These are phyloP conservation scores for Craniophora ligustri DNA, from an alignment of 2,888 invertebrate species.

Conservation along the genomic window DNA sequence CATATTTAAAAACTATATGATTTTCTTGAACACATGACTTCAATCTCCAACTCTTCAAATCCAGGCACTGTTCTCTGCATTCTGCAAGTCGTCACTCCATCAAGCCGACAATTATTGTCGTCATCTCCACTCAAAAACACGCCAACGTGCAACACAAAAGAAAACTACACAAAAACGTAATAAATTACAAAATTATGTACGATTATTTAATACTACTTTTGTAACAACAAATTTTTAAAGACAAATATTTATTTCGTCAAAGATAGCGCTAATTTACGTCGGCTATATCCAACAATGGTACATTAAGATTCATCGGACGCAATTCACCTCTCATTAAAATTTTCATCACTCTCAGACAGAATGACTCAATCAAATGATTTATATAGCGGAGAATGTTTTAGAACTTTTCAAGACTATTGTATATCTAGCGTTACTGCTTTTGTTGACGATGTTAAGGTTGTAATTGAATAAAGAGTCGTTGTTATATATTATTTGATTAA, in stretches of 20 bases:
- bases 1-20: too few species aligned
- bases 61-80: too few species aligned
- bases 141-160: too few species aligned
- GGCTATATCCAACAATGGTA: constrained; percentile 50
- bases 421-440: constrained; percentile 23
- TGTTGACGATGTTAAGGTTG: constrained; percentile 38
- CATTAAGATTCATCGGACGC: constrained; percentile 54
- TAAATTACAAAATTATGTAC: constrained; percentile 38
- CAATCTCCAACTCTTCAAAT: too few species aligned
- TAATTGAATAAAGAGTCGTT: constrained; percentile 25
- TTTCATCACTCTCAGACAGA: constrained; percentile 50
- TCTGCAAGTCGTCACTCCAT: too few species aligned
- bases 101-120: too few species aligned
- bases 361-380: constrained; percentile 49
- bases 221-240: constrained; percentile 40
- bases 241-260: constrained; percentile 61
- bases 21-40: too few species aligned
- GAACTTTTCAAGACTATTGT: constrained; percentile 11
- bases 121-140: too few species aligned
- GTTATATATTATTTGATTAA: constrained; percentile 7
- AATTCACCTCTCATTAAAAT: constrained; percentile 54
- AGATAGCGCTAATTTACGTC: constrained; percentile 36
- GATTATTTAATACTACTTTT: constrained; percentile 49
- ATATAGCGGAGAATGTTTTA: constrained; percentile 28
- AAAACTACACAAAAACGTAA: neutral